phyloP scores from a whole-genome alignment of 2,113 vertebrate species.

The Polypterus senegalus region DNA sequence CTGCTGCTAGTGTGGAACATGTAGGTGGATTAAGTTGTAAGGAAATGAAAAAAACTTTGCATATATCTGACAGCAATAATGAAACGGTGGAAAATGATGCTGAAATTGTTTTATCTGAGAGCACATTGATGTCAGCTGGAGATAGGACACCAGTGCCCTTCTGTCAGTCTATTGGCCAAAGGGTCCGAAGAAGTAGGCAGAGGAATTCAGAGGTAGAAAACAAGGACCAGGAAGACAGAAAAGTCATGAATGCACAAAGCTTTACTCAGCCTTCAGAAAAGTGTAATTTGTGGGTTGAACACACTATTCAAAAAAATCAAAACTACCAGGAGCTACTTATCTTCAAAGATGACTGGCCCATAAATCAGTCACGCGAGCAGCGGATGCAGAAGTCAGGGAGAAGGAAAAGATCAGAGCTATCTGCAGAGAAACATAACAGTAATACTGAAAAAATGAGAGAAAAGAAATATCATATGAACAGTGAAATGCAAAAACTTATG shows the following conservation, averaged over 20 bases:
- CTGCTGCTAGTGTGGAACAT: no score
- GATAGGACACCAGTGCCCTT: conserved; percentile 28
- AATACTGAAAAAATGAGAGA: conserved; percentile 11
- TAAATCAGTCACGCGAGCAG: conserved; percentile 61
- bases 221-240: conserved; percentile 4
- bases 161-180: conserved; percentile 44
- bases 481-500: conserved; percentile 43
- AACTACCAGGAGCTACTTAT: conserved; percentile 35
- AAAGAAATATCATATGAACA: conserved; percentile 1
- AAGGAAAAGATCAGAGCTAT: conserved; percentile 32
- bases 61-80: no score
- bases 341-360: conserved; percentile 85
- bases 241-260: no score
- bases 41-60: no score
- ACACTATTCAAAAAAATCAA: conserved; percentile 14
- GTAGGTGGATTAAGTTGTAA: no score
- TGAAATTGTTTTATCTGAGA: conserved; percentile 25
- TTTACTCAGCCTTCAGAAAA: no score
- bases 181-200: conserved; percentile 36
- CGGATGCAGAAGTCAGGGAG: conserved; percentile 48
- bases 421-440: neutral
- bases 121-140: conserved; percentile 13
- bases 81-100: neutral
- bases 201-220: conserved; percentile 11
- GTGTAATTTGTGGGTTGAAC: no score